Evolutionary conservation across 2,113 vertebrate genomes (phyloP).

Genomic region (Fregetta grallaria): DNA sequence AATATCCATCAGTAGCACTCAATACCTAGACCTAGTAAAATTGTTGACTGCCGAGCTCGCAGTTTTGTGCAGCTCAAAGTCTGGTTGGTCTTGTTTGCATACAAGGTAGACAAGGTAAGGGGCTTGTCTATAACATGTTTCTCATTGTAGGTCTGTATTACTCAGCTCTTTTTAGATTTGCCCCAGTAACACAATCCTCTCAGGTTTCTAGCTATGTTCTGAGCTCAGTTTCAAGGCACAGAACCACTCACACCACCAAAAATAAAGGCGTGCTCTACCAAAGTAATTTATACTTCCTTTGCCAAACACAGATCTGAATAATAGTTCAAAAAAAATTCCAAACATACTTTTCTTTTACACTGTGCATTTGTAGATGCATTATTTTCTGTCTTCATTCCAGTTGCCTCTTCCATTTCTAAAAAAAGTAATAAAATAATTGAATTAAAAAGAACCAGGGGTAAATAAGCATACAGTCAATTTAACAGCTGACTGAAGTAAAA

Average conservation of each 20-base stretch:
- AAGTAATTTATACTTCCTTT: not conserved
- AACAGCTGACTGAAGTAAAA: not conserved
- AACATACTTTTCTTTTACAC: conserved; percentile 79
- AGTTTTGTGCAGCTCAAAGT: not conserved
- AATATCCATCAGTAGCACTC: not conserved
- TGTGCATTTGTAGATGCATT: conserved; percentile 11
- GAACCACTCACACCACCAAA: not conserved
- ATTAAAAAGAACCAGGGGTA: not conserved
- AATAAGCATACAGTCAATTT: not conserved
- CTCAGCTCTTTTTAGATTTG: not conserved
- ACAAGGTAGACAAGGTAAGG: not conserved
- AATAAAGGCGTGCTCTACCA: not conserved
- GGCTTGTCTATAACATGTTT: not conserved
- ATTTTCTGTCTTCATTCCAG: conserved; percentile 43
- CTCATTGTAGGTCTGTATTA: not conserved
- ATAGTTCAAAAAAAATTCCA: not conserved
- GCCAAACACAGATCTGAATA: not conserved
- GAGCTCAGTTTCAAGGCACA: not conserved
- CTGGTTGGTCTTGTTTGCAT: not conserved
- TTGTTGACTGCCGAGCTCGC: not conserved
- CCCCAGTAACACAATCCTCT: not conserved
- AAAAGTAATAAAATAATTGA: not conserved
- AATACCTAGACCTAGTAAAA: not conserved
- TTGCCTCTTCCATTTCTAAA: conserved; percentile 83
- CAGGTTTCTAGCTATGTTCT: not conserved